Base-by-base conservation (phyloP, 2,888 invertebrate genomes). In the Lypha dubia region DNA sequence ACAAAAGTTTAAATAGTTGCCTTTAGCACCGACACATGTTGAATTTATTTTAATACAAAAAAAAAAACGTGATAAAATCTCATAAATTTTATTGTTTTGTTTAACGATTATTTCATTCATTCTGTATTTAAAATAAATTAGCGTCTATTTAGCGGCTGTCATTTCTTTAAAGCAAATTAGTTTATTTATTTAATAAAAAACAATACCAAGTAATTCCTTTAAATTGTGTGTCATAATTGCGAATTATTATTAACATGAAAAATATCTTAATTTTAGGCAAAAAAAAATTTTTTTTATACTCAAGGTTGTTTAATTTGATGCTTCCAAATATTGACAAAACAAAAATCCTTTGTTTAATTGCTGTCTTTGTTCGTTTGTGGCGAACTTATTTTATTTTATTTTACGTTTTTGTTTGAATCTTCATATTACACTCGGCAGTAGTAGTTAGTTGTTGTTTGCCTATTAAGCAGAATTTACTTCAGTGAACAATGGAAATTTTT, bases 401-500 rank as follows among this genome's bases (percentile, higher is more conserved):
- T 32, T 20, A 4, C 13, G 0, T 17, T 32, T 74, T 75, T 0
- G 58, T 68, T 32, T 67, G n/a, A n/a, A n/a, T 67, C 67, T 67
- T 74, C 49, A 67, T 51, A 67, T 60, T 62, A 58, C 56, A 49
- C 67, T 51, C 15, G 44, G 1, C 65, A 35, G 44, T 38, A n/a
- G n/a, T n/a, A n/a, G n/a, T n/a, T n/a, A n/a, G n/a, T 38, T 2
- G 11, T 3, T 38, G 38, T 56, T 46, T 75, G 74, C 24, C 74
- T 56, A 62, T 68, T 74, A 81, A 75, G 80, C 74, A 67, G n/a
- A 35, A 76, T 71, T 58, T 56, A 41, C 15, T 67, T 49, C 0
- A 32, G 38, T 38, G 28, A 58, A 71, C 32, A 84, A 60, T 79
- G 83, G 79, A 83, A 83, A 83, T n/a, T n/a, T n/a, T n/a, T n/a